Percentiles rank a stretch among this genome's conserved stretches.
Conservation (phyloP, 2,797 vertebrate species). For the Tapera naevia region DNA sequence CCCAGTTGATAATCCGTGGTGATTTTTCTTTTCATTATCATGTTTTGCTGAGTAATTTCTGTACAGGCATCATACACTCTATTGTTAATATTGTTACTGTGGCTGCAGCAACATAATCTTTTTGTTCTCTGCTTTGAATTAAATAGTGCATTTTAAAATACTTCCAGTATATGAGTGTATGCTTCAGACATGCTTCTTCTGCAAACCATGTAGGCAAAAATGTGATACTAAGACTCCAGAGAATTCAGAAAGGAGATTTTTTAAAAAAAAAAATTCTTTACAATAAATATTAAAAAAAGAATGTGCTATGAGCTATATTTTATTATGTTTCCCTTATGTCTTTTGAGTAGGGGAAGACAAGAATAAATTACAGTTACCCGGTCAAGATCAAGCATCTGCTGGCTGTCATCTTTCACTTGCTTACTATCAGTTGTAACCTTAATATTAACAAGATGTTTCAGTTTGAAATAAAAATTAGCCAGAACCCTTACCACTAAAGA, state of each 20-base stretch:
- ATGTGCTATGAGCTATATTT: not conserved
- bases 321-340: not conserved
- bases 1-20: not conserved
- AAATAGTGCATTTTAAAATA: conserved; percentile 21
- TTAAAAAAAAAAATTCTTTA: not conserved
- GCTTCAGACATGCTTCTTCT: not conserved
- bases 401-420: conserved; percentile 28
- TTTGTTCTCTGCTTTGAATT: not conserved
- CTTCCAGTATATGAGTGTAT: conserved; percentile 10
- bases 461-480: conserved; percentile 29
- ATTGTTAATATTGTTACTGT: conserved; percentile 25
- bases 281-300: not conserved
- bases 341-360: not conserved
- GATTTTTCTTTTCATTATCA: conserved; percentile 25
- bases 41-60: conserved; percentile 51
- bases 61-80: conserved; percentile 13
- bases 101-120: not conserved
- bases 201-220: not conserved
- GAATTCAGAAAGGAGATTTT: not conserved
- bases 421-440: conserved; percentile 4
- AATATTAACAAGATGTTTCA: conserved; percentile 39
- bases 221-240: not conserved
- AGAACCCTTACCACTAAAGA: not conserved
- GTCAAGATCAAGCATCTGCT: conserved; percentile 31
- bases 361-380: conserved; percentile 37